Evolutionary conservation across 53 echinoderm and acorn worm genomes (phyloP).

Genomic region (Apostichopus leukothele): DNA sequence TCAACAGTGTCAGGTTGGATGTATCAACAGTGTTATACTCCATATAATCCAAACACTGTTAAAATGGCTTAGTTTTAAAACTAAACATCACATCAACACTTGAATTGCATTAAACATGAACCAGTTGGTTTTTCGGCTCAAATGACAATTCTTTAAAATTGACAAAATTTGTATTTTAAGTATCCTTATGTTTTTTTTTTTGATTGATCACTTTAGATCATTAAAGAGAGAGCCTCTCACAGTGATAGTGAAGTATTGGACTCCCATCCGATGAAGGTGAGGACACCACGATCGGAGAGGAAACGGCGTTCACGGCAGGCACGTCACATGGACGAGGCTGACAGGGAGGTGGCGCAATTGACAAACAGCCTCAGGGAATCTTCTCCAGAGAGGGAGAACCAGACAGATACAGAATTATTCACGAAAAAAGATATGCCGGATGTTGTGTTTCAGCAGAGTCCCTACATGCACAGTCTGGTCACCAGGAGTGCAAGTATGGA

Average conservation of each 20-base stretch:
- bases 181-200: background rate
- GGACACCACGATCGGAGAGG: conserved; percentile 15
- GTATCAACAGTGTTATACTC: no score
- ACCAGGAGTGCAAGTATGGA: background rate
- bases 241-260: conserved; percentile 73
- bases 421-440: conserved; percentile 7
- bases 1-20: no score
- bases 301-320: background rate
- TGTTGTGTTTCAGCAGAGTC: conserved; percentile 21
- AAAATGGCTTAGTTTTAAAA: no score
- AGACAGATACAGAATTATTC: conserved; percentile 33
- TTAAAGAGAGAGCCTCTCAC: conserved; percentile 60
- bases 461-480: background rate
- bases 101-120: no score
- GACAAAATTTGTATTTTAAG: background rate
- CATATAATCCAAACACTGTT: no score
- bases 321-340: conserved; percentile 10
- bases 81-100: no score
- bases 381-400: background rate
- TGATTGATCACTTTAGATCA: conserved; percentile 48
- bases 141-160: background rate
- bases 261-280: conserved; percentile 34
- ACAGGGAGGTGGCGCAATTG: conserved; percentile 24
- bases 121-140: no score
- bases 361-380: background rate